phyloP scores from a whole-genome alignment of 2,113 vertebrate species.

The Ceyx cyanopectus region DNA sequence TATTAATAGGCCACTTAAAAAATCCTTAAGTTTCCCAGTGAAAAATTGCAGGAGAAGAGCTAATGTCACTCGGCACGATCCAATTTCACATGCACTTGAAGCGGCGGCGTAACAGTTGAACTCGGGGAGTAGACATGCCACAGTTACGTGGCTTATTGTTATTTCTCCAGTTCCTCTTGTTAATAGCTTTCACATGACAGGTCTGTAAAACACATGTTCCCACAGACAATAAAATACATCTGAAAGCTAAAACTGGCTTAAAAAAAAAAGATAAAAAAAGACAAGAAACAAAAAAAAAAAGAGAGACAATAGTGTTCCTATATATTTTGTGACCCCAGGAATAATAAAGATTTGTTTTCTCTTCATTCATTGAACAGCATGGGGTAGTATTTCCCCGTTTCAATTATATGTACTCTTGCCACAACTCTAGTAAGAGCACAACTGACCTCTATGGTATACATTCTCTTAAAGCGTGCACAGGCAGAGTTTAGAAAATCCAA shows the following conservation, averaged over 20 bases:
- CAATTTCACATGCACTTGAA: conserved; percentile 27
- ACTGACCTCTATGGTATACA: conserved; percentile 54
- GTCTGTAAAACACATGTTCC: conserved; percentile 82
- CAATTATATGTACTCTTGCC: conserved; percentile 58
- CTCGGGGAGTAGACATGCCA: conserved; percentile 57
- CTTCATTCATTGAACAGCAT: conserved; percentile 61
- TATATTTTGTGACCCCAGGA: conserved; percentile 52
- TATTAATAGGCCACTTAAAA: conserved; percentile 69
- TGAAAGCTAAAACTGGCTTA: conserved; percentile 70
- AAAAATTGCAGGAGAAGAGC: conserved; percentile 52
- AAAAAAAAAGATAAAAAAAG: not conserved
- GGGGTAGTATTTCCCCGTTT: conserved; percentile 59
- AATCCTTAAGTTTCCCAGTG: conserved; percentile 24
- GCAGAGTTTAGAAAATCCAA: conserved; percentile 66
- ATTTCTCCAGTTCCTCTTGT: conserved; percentile 72
- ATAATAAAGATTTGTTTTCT: conserved; percentile 65
- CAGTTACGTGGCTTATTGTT: conserved; percentile 69
- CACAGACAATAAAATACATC: conserved; percentile 78
- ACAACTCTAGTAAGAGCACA: conserved; percentile 64
- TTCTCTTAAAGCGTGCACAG: conserved; percentile 68
- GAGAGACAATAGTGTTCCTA: conserved; percentile 51
- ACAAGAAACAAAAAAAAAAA: not conserved
- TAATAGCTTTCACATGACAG: conserved; percentile 81
- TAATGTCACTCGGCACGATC: not conserved
- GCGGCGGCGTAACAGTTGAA: conserved; percentile 59